These are phyloP conservation scores for Bothrops alternatus DNA, from an alignment of 2,797 vertebrate species.

Conservation along the genomic window DNA sequence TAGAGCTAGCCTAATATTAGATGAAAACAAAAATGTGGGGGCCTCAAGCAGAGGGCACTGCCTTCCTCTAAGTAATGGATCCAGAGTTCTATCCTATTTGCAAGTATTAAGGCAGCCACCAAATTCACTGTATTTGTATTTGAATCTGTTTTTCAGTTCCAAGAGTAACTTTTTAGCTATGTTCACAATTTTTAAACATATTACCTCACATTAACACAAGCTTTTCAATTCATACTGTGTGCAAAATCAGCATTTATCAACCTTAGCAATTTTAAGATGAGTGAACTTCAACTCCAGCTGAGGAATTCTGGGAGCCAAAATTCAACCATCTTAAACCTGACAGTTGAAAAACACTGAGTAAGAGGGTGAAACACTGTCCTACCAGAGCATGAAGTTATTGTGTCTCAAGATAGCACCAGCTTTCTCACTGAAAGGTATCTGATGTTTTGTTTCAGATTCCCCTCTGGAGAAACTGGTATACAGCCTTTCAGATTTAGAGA, in stretches of 20 bases:
- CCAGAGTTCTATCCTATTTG: not conserved
- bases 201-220: not conserved
- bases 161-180: no score
- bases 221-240: not conserved
- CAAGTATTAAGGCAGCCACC: not conserved
- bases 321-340: not conserved
- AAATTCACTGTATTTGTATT: not conserved
- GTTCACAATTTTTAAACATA: not conserved
- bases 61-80: not conserved
- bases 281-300: not conserved
- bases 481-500: conserved; percentile 67
- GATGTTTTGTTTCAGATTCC: conserved; percentile 45
- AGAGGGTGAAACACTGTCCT: not conserved
- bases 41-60: not conserved
- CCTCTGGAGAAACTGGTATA: conserved; percentile 69
- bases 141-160: not conserved
- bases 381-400: not conserved
- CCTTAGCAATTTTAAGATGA: not conserved
- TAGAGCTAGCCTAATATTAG: not conserved
- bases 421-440: accelerated
- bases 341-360: not conserved
- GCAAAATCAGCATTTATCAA: not conserved
- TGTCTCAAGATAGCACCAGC: not conserved
- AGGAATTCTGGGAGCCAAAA: not conserved
- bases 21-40: not conserved